phyloP scores from a whole-genome alignment of 53 echinoderm and acorn worm genomes.

The Henricia sp. region DNA sequence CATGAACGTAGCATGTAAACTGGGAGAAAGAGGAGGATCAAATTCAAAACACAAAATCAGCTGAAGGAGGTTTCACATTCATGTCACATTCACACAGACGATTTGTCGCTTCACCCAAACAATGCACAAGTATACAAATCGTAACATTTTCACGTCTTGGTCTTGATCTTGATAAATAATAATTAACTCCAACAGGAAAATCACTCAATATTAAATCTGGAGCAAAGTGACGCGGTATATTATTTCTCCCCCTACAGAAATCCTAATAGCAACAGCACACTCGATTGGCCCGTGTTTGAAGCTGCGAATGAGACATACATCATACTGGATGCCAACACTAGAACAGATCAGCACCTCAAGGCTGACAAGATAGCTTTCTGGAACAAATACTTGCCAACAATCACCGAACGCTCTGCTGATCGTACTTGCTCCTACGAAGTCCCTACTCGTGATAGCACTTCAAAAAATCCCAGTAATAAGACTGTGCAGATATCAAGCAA shows the following conservation, averaged over 20 bases:
- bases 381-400: conserved; percentile 63
- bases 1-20: no score
- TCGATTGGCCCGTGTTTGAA: conserved; percentile 57
- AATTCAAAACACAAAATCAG: no score
- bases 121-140: no score
- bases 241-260: conserved; percentile 36
- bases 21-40: no score
- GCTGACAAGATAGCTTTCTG: conserved; percentile 54
- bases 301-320: conserved; percentile 58
- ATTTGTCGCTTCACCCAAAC: no score
- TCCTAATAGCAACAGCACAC: conserved; percentile 60
- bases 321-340: conserved; percentile 31
- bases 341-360: conserved; percentile 31
- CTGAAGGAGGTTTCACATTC: no score
- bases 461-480: background rate
- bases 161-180: no score
- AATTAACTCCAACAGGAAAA: no score
- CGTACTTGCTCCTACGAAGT: conserved; percentile 45
- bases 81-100: no score
- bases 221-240: no score
- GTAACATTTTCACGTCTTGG: no score
- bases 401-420: background rate
- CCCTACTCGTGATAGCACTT: conserved; percentile 3
- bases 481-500: conserved; percentile 5
- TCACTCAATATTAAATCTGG: no score